phyloP scores from a whole-genome alignment of 2,797 vertebrate species.

The Tragopan temminckii region DNA sequence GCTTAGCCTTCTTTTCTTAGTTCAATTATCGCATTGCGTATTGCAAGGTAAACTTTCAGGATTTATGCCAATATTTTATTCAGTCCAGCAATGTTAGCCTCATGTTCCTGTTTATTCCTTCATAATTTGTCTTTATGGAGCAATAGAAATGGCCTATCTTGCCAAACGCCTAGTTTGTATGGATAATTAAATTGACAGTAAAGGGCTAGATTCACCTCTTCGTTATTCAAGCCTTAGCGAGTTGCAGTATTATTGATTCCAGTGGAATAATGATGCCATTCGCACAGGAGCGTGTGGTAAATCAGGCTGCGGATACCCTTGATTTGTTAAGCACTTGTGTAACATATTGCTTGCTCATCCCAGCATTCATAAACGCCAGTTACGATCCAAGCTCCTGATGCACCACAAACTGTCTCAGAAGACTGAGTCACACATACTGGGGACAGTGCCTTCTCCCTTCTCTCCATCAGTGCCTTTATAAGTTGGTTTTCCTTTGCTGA shows the following conservation, averaged over 20 bases:
- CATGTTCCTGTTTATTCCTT: slow-evolving; percentile 41
- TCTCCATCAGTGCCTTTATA: neutral
- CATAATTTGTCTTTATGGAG: slow-evolving; percentile 60
- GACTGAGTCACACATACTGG: neutral
- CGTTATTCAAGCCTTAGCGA: slow-evolving; percentile 37
- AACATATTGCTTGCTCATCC: neutral
- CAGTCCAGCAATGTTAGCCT: slow-evolving; percentile 15
- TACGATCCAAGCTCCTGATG: neutral
- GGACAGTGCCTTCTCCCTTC: neutral
- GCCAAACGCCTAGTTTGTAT: slow-evolving; percentile 44
- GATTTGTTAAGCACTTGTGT: neutral
- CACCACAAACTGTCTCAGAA: neutral
- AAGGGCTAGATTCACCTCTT: slow-evolving; percentile 34
- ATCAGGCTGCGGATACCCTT: neutral
- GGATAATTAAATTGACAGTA: slow-evolving; percentile 60
- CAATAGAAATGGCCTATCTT: slow-evolving; percentile 46
- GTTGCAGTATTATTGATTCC: slow-evolving; percentile 53
- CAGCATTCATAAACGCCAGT: neutral
- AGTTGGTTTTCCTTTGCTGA: neutral
- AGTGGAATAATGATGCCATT: neutral
- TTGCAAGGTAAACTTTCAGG: slow-evolving; percentile 54
- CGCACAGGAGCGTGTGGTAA: neutral
- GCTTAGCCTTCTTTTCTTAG: slow-evolving; percentile 2
- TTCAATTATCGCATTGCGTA: slow-evolving; percentile 14
- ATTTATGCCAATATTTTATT: slow-evolving; percentile 46